Base-by-base conservation (phyloP, 2,113 vertebrate species). In the Saccopteryx leptura region DNA sequence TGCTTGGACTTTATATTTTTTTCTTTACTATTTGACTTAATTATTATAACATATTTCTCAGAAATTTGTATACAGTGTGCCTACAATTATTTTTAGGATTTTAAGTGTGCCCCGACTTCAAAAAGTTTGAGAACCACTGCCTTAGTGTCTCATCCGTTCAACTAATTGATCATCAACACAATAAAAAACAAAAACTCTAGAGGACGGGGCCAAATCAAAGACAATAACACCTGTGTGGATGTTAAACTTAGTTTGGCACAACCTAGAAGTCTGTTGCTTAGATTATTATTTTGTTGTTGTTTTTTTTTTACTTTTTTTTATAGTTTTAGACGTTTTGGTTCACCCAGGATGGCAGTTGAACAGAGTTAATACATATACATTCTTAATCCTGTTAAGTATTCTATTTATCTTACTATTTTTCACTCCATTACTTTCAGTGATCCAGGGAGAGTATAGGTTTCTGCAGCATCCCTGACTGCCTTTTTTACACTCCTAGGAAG, bases 401-500 rank as follows among this genome's bases (percentile, higher is more conserved):
- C 66, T 88, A 24, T 81, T 79, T 84, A 61, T 54, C 50, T 84
- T 39, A 5, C 24, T 89, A 33, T 92, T 94, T 94, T 83, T 93
- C 54, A 86, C 72, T 11, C 15, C 24, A 86, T 95, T 93, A 82
- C 61, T 88, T 69, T 11, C 33, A 92, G 84, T 46, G 31, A 74
- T 96, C 61, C 63, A 81, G 52, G 31, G 76, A 95, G 60, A 96
- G 9, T n/a, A 31, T 1, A 91, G 74, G 31, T 56, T 96, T 90
- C 76, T 68, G 12, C 26, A 21, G 18, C 56, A 92, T 90, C 52
- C 33, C 54, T 75, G 74, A 85, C 48, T 92, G 31, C 48, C 23
- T 86, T 65, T 90, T 90, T 74, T 91, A 81, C 63, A 90, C 23
- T 88, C 90, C 31, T 14, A 83, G 28, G 63, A 93, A 90, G 46